Evolutionary conservation across 2,113 vertebrate genomes (phyloP).

Genomic region (Heptranchias perlo): DNA sequence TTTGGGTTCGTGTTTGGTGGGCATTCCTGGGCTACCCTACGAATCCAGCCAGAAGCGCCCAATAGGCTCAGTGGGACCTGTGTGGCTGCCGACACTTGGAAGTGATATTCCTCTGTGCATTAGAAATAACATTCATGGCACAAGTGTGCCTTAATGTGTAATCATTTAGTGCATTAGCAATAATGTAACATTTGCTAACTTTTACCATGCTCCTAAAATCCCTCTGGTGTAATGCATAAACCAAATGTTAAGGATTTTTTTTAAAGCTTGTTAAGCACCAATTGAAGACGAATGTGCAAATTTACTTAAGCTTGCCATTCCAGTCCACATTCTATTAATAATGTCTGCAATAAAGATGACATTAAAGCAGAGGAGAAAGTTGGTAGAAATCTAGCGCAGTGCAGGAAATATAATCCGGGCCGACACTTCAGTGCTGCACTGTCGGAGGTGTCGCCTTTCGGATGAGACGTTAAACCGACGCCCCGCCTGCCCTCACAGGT

Average conservation of each 20-base stretch:
- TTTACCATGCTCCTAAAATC: background rate
- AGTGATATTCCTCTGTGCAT: no score
- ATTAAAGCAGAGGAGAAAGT: background rate
- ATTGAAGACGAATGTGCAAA: background rate
- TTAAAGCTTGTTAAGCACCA: background rate
- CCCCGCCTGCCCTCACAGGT: no score
- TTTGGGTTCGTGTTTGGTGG: no score
- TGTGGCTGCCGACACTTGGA: no score
- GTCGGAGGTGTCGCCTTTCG: no score
- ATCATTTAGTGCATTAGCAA: background rate
- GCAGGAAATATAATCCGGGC: no score
- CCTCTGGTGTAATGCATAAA: background rate
- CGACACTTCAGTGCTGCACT: no score
- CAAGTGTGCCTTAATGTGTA: background rate
- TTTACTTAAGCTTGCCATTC: background rate
- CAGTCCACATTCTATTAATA: background rate
- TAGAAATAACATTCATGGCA: background rate
- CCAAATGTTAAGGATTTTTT: background rate
- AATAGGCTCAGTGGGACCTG: no score
- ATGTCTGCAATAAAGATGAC: background rate
- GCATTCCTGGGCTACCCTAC: no score
- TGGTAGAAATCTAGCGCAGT: background rate
- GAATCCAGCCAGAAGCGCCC: no score
- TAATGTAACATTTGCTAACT: background rate
- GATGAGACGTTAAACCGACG: no score